Percentiles rank a stretch among this genome's conserved stretches.
These are phyloP conservation scores for Alcis repandata DNA, from an alignment of 2,888 invertebrate species.

Conservation along the genomic window DNA sequence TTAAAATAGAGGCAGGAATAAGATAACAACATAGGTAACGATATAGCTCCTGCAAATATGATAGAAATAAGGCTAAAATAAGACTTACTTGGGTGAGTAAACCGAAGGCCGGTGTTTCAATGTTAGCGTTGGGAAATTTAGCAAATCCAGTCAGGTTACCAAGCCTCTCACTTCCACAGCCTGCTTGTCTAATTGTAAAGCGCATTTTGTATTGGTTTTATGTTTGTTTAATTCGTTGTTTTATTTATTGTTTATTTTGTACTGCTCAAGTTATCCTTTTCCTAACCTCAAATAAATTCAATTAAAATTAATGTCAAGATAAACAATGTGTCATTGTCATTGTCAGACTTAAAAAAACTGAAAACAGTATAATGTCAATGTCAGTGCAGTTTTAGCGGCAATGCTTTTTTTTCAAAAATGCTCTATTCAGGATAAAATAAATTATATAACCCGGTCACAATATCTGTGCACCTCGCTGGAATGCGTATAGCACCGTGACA, in stretches of 20 bases:
- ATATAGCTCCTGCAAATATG: neutral
- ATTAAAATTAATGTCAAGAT: too few species aligned
- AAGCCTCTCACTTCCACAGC: conserved; percentile 88
- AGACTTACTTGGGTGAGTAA: conserved; percentile 90
- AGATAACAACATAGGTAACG: neutral
- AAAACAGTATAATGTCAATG: too few species aligned
- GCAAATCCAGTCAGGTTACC: conserved; percentile 88
- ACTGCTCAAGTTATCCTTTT: conserved; percentile 7
- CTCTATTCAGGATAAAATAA: too few species aligned
- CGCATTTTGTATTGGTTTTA: conserved; percentile 88
- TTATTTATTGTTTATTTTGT: conserved; percentile 36
- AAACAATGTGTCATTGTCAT: neutral
- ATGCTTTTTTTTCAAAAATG: too few species aligned
- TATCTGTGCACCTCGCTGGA: too few species aligned
- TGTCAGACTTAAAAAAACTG: neutral
- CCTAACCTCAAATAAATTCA: too few species aligned
- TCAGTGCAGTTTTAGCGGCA: too few species aligned
- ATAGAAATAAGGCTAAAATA: neutral
- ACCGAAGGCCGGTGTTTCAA: conserved; percentile 92
- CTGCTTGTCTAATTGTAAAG: conserved; percentile 88
- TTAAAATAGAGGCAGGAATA: neutral
- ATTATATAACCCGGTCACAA: too few species aligned
- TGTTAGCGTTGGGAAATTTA: conserved; percentile 81
- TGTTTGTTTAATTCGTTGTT: conserved; percentile 54
- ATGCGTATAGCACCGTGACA: too few species aligned